These are phyloP conservation scores for Temnopleurus reevesii DNA, from an alignment of 53 echinoderm and acorn worm genomes.

Conservation along the genomic window DNA sequence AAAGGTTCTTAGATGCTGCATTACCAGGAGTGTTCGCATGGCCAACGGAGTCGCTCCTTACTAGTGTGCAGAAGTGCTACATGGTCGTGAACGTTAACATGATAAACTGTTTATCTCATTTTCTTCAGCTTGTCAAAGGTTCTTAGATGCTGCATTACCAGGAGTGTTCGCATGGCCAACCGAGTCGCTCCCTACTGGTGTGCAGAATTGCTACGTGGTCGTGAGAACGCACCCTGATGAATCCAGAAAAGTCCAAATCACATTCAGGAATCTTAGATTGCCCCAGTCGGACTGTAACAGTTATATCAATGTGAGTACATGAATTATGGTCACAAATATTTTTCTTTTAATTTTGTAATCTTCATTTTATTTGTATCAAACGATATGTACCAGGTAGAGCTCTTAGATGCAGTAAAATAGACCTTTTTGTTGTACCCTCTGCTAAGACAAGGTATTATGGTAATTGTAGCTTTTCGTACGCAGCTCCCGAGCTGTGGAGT, in stretches of 20 bases:
- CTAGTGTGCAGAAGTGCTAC: too few relatives aligned
- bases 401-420: too few relatives aligned
- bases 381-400: too few relatives aligned
- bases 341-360: too few relatives aligned
- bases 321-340: too few relatives aligned
- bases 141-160: conserved; percentile 53
- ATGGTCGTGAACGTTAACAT: too few relatives aligned
- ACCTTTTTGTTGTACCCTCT: too few relatives aligned
- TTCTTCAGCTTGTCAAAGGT: conserved; percentile 59
- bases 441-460: too few relatives aligned
- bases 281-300: conserved; percentile 63
- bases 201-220: conserved; percentile 70
- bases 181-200: conserved; percentile 48
- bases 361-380: too few relatives aligned
- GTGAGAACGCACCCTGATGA: conserved; percentile 69
- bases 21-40: conserved; percentile 63
- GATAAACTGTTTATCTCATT: not conserved
- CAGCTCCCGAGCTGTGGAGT: too few relatives aligned
- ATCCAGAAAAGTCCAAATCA: conserved; percentile 38
- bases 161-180: conserved; percentile 70
- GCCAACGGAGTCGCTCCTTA: conserved; percentile 23
- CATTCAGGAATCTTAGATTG: conserved; percentile 62
- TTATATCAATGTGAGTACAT: conserved; percentile 69
- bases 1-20: conserved; percentile 59
- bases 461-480: too few relatives aligned